phyloP scores from a whole-genome alignment of 2,113 vertebrate species.

The Isichthys henryi region DNA sequence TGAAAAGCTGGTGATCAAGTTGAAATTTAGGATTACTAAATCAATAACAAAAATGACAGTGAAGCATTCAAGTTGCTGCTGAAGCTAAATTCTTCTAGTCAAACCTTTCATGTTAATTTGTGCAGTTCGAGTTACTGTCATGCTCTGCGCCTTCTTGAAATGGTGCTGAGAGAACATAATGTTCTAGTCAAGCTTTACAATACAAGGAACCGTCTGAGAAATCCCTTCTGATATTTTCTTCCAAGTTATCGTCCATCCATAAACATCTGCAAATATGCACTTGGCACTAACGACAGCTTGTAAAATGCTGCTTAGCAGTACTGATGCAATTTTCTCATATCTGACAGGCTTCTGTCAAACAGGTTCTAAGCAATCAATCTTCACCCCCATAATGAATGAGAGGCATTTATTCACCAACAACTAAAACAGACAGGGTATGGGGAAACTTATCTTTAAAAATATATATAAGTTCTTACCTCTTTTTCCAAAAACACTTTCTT shows the following conservation, averaged over 20 bases:
- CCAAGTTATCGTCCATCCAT: neutral
- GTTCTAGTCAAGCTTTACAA: neutral
- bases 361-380: neutral
- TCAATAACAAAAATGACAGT: neutral
- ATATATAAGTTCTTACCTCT: conserved; percentile 63
- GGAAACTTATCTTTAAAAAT: neutral
- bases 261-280: neutral
- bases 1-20: neutral
- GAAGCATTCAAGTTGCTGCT: neutral
- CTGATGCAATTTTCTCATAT: neutral
- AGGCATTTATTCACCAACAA: conserved; percentile 9
- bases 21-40: neutral
- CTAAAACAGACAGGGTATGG: neutral
- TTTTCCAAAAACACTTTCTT: conserved; percentile 98
- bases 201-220: neutral
- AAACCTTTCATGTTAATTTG: neutral
- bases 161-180: neutral
- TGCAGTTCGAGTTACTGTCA: neutral
- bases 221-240: neutral
- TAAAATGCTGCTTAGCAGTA: neutral
- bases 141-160: neutral
- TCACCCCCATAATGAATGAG: neutral
- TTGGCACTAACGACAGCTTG: conserved; percentile 9
- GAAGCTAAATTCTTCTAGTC: neutral
- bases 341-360: neutral